Base-by-base conservation (phyloP, 2,113 vertebrate species). In the Sardina pilchardus region DNA sequence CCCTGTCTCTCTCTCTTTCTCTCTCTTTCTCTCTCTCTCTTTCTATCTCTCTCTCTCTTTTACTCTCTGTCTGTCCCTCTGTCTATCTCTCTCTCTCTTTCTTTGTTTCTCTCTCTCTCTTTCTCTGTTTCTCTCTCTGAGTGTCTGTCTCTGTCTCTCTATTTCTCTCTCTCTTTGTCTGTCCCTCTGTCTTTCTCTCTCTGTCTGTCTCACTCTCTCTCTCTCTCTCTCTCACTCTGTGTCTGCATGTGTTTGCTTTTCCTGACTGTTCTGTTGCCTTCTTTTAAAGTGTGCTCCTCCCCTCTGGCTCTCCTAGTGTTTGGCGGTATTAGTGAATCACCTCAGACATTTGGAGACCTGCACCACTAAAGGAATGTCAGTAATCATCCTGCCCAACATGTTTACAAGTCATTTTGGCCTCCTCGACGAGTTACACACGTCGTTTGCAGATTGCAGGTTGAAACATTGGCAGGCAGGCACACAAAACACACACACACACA, bases 401-500 rank as follows among this genome's bases (percentile, higher is more conserved):
- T 78, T 36, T 78, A 4, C 26, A 36, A 36, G 34, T 78, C 30
- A 78, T 78, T 78, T 36, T 78, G 71, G 26, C 30, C 63, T 78
- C 34, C 71, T 78, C 36, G 36, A 12, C 39, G n/a, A 14, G 63
- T 34, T 71, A 24, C 63, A 71, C 26, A 30, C 36, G 71, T 14
- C 30, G 2, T 78, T 36, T 78, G 14, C 17, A 30, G 26, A 34
- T 53, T 50, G 48, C 48, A 26, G 71, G 34, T 78, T 78, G 71
- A 78, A 36, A 39, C 63, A 71, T 7, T 71, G n/a, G n/a, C n/a
- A 30, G 14, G 12, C 71, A 83, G 7, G 17, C 82, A 82, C 82
- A 48, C 81, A n/a, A n/a, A n/a, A 82, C 82, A 82, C 44, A 82
- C 21, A 47, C 44, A 47, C 5, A 42, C 36, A 81, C 80, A 81